phyloP scores from a whole-genome alignment of 2,113 vertebrate species.

The Lepidothrix coronata region DNA sequence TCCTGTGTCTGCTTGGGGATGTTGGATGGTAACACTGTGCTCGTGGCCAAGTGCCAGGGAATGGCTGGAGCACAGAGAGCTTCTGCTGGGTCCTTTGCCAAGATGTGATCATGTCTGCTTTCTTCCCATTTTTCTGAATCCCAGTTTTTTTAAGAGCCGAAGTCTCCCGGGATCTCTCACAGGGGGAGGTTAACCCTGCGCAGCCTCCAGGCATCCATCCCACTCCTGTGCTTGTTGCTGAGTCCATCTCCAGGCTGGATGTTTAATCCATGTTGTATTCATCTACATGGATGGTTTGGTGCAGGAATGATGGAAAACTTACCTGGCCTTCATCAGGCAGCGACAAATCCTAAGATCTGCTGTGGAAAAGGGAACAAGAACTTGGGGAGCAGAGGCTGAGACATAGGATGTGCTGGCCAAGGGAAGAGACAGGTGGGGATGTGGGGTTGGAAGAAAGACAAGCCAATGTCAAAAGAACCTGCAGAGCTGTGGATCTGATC shows the following conservation, averaged over 20 bases:
- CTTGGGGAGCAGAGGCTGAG: not conserved
- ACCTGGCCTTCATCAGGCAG: not conserved
- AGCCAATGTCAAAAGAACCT: not conserved
- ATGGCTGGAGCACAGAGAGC: not conserved
- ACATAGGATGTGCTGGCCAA: not conserved
- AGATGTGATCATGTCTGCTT: accelerated
- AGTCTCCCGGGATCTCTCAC: not conserved
- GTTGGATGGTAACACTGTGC: not conserved
- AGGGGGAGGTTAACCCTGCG: not conserved
- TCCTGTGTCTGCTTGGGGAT: not conserved
- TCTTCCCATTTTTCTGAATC: not conserved
- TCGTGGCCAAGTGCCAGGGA: not conserved
- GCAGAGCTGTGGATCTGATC: not conserved
- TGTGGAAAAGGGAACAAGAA: not conserved
- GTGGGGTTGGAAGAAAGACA: not conserved
- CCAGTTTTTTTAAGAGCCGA: not conserved
- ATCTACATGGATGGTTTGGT: not conserved
- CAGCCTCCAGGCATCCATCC: not conserved
- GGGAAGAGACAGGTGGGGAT: not conserved
- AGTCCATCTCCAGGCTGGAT: not conserved
- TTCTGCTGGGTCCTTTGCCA: not conserved
- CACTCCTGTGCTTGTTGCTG: not conserved
- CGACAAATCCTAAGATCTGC: not conserved
- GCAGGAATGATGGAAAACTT: not conserved
- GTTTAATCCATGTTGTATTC: not conserved